Percentiles rank a stretch among this genome's conserved stretches.
Evolutionary conservation across 1,140 invertebrate species (phyloP).

Genomic region (Phymastichus coffea): DNA sequence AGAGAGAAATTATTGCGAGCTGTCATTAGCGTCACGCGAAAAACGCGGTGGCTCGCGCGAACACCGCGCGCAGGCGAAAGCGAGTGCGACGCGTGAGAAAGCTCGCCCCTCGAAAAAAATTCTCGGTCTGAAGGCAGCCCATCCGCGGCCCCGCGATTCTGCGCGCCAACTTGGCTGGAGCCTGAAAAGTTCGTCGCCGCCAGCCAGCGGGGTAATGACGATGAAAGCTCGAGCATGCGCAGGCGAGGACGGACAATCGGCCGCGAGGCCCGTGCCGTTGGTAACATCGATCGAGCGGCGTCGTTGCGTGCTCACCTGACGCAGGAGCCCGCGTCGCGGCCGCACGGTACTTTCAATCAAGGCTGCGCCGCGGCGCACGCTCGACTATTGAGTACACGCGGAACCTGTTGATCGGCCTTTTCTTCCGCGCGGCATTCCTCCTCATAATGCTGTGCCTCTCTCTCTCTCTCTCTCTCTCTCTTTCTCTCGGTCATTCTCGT

Average conservation of each 20-base stretch:
- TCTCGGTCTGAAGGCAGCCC: not conserved
- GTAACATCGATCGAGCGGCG: conserved; percentile 32
- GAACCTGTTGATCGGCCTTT: conserved; percentile 12
- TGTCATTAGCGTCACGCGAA: conserved; percentile 10
- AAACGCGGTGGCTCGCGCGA: not conserved
- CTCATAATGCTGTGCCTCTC: not conserved
- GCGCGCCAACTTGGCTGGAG: conserved; percentile 16
- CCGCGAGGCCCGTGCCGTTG: conserved; percentile 9
- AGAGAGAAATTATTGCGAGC: no score
- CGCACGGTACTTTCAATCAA: conserved; percentile 34
- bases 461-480: not conserved
- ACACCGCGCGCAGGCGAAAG: not conserved
- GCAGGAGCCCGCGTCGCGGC: conserved; percentile 33
- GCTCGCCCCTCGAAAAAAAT: not conserved
- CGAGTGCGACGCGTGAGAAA: conserved; percentile 10
- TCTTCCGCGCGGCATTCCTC: not conserved
- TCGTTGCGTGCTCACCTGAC: no score
- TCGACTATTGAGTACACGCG: conserved; percentile 28
- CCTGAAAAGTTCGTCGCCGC: no score
- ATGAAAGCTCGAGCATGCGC: no score
- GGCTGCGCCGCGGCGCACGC: conserved; percentile 3
- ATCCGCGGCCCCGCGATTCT: conserved; percentile 9
- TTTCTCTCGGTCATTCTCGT: no score
- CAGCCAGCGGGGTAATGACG: no score
- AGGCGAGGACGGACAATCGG: conserved; percentile 7